Evolutionary conservation across 2,113 vertebrate genomes (phyloP), one percentile per base, ranked within the genome.

Genomic region (Nibea albiflora): DNA sequence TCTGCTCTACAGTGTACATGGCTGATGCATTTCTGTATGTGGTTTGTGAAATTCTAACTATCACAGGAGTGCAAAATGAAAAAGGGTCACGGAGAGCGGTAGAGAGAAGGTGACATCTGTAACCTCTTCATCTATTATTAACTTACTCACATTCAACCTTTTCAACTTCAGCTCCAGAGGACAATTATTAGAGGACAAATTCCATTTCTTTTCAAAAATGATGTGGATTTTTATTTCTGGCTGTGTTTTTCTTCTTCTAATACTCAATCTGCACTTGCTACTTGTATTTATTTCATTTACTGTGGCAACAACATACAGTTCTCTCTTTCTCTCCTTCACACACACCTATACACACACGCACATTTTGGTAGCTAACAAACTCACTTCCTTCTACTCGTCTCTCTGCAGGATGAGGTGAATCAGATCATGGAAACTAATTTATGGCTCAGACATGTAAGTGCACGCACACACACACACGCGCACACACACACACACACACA

Each of bases 381-480:
- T 56, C 3, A 57, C 10, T 61, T 66, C 14, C 11, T 63, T 71
- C 46, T 84, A 5, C 82, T 47, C 81, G 50, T 83, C 54, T 86
- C 57, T 73, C 57, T 73, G 58, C 83, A 94, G 93, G 93, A 94
- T 58, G 93, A 94, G 44, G 93, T 94, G 63, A 94, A 94, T 78
- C 93, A 94, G 80, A 94, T 94, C 80, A 94, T 94, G 93, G 93
- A 94, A 87, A 94, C 93, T 70, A 94, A 94, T 87, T 53, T 94
- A 63, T 94, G 93, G 93, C 92, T 94, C 50, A 86, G 93, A 67
- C 93, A 94, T 84, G 93, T 94, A 77, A 88, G 92, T 90, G 76
- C 11, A 17, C 20, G 66, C 20, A 52, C 24, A 74, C 24, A 53
- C 58, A 80, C 68, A 76, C 53, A 72, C 58, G 28, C 44, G 61